These are phyloP conservation scores for Dryobotodes eremita DNA, from an alignment of 2,888 invertebrate genomes.

Conservation along the genomic window DNA sequence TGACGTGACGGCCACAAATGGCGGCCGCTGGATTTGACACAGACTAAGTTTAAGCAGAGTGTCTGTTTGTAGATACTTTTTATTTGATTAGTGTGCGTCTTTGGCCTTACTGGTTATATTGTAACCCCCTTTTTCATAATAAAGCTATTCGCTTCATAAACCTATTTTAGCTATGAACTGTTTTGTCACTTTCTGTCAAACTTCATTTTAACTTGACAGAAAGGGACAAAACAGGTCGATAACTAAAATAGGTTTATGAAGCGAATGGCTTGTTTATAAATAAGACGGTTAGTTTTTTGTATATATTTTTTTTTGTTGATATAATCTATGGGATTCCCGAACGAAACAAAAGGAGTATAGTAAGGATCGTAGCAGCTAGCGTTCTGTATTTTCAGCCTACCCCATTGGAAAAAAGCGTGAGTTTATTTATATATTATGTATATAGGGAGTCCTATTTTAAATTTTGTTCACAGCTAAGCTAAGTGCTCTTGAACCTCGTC, in stretches of 20 bases:
- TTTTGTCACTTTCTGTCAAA: too few species aligned
- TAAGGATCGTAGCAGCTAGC: background rate
- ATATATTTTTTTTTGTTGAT: background rate
- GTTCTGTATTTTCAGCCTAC: background rate
- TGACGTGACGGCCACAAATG: constrained; percentile 46
- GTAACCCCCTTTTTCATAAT: too few species aligned
- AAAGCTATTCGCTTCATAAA: too few species aligned
- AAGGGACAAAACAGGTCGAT: too few species aligned
- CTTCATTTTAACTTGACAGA: too few species aligned
- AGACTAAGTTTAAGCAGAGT: background rate
- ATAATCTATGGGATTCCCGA: background rate
- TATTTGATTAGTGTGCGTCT: background rate
- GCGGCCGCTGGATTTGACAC: constrained; percentile 16
- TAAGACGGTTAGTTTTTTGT: background rate
- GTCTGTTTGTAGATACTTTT: background rate
- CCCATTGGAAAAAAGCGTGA: background rate
- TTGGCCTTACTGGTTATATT: background rate
- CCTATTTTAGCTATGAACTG: too few species aligned
- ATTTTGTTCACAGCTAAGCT: background rate
- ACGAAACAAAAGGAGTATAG: background rate
- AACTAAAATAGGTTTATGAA: too few species aligned
- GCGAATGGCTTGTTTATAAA: too few species aligned
- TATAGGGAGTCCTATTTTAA: background rate
- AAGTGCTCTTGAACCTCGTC: too few species aligned
- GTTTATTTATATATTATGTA: background rate